Evolutionary conservation across 2,113 vertebrate genomes (phyloP).

Genomic region (Penelope pileata): DNA sequence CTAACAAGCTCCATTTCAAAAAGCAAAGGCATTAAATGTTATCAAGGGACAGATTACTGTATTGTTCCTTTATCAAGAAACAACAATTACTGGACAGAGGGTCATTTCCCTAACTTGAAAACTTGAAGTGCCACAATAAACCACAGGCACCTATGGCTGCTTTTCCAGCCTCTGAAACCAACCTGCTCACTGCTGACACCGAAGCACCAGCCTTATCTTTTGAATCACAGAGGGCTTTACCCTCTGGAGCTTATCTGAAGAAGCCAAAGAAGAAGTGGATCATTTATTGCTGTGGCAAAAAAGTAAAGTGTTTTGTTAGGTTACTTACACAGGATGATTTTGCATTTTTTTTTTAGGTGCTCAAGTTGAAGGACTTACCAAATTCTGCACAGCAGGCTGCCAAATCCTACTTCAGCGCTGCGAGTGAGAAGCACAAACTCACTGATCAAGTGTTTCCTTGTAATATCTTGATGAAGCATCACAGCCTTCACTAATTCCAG

Average conservation of each 20-base stretch:
- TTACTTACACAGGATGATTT: neutral
- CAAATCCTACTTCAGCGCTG: neutral
- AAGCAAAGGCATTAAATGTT: neutral
- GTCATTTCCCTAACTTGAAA: neutral
- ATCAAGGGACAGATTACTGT: neutral
- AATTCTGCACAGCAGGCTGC: neutral
- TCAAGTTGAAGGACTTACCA: neutral
- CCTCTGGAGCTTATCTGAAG: neutral
- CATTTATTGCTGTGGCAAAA: neutral
- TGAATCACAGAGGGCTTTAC: neutral
- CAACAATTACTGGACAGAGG: neutral
- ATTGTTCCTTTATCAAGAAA: neutral
- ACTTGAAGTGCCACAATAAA: neutral
- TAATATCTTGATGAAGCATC: neutral
- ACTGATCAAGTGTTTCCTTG: neutral
- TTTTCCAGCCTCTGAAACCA: neutral
- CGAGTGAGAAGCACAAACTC: neutral
- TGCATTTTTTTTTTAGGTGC: neutral
- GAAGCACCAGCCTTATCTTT: neutral
- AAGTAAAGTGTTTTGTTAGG: neutral
- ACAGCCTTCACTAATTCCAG: neutral
- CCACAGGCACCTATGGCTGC: neutral
- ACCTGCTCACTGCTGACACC: slow-evolving; percentile 1
- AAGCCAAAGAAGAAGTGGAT: neutral
- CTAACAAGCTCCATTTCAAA: neutral